Percentiles rank a stretch among this genome's conserved stretches.
phyloP scores from a whole-genome alignment of 2,113 vertebrate genomes.

The Pedionomus torquatus region DNA sequence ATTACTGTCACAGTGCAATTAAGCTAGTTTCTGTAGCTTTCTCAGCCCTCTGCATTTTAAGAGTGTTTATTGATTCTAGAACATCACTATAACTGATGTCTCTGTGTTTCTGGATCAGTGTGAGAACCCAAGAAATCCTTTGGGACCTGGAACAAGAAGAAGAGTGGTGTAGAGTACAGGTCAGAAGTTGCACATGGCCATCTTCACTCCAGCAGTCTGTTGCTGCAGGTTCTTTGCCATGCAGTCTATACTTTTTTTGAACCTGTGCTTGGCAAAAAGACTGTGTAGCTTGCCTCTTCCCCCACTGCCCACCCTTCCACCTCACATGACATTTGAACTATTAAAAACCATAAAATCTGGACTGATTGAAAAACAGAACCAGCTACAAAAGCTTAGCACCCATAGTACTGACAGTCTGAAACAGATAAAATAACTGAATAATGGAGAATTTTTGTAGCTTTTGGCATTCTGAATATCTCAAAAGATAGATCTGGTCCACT shows the following conservation, averaged over 20 bases:
- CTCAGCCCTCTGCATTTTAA: background rate
- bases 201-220: rapidly evolving
- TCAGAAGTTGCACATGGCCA: background rate
- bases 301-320: too few species aligned
- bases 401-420: background rate
- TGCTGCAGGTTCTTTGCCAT: background rate
- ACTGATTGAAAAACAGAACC: background rate
- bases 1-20: background rate
- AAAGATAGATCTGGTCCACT: background rate
- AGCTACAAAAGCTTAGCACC: background rate
- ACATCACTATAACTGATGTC: background rate
- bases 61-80: background rate
- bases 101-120: background rate
- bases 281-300: background rate
- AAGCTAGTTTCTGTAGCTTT: background rate
- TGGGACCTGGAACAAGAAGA: background rate
- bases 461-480: background rate
- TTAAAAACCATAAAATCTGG: background rate
- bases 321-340: background rate
- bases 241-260: background rate
- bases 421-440: background rate
- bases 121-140: background rate
- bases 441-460: background rate
- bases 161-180: background rate
- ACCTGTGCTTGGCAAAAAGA: background rate